These are phyloP conservation scores for Pseudocheirus occidentalis DNA, from an alignment of 2,797 vertebrate genomes.

Conservation along the genomic window DNA sequence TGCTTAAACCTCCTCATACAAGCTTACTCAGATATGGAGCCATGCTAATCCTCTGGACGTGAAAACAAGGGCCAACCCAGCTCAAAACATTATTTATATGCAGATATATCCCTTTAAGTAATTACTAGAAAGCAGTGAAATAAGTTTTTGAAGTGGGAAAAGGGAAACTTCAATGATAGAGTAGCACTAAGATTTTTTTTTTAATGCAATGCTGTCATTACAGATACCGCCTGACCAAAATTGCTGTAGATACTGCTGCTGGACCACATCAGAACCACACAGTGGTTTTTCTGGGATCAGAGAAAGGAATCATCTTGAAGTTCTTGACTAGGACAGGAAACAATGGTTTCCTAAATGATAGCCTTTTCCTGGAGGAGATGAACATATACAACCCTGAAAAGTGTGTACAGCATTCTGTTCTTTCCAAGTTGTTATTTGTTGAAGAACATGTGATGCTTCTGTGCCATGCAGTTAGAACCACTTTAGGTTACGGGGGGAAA, in stretches of 20 bases:
- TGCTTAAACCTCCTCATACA: constrained; percentile 16
- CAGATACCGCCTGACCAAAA: constrained; percentile 98
- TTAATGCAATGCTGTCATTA: constrained; percentile 72
- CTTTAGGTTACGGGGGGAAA: constrained; percentile 58
- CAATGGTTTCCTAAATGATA: constrained; percentile 95
- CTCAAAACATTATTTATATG: constrained; percentile 52
- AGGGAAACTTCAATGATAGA: constrained; percentile 54
- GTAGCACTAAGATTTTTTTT: constrained; percentile 60
- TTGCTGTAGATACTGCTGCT: constrained; percentile 93
- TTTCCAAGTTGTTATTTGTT: constrained; percentile 49
- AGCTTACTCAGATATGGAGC: constrained; percentile 15
- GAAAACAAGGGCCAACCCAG: constrained; percentile 48
- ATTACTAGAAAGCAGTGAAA: constrained; percentile 65
- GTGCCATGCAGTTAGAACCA: constrained; percentile 18
- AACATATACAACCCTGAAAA: constrained; percentile 97
- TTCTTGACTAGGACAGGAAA: constrained; percentile 94
- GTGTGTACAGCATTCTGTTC: constrained; percentile 85
- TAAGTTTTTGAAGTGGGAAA: constrained; percentile 62
- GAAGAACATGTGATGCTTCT: constrained; percentile 65
- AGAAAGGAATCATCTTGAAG: constrained; percentile 97
- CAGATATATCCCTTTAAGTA: constrained; percentile 55
- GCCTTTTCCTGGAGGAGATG: constrained; percentile 98
- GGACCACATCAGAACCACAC: constrained; percentile 95
- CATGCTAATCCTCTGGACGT: constrained; percentile 48
- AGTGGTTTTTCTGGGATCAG: constrained; percentile 97